Evolutionary conservation across 64 coral and sea anemone species (phyloP), one percentile per base, ranked within the genome.

Genomic region (Porites lutea): DNA sequence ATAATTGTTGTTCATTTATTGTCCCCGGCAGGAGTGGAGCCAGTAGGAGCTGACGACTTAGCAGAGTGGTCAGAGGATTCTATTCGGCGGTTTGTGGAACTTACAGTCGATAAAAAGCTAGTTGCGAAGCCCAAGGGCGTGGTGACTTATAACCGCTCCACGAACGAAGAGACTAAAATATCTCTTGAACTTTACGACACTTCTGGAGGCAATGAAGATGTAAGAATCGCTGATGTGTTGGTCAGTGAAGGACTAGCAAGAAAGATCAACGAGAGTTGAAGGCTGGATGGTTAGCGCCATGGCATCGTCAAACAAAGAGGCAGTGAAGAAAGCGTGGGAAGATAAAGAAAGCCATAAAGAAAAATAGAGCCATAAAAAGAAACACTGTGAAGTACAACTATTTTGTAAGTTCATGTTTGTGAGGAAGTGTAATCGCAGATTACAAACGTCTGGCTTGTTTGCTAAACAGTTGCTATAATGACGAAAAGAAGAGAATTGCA

Each of bases 41-140:
- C 79, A 6, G 46, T 55, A 0, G 82, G 82, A 51, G 54, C 54
- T 12, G 81, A 48, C 4, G 68, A 52, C 71, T 78, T 75, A 62
- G 72, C 23, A 2, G 59, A 79, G 49, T 92, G 91, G 91, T 78
- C 91, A 59, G n/a, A 87, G 13, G 82, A 92, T 22, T 82, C 91
- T 37, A 79, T 37, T 9, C 23, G 16, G 51, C 27, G 72, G 37
- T 87, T 92, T 78, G 72, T 58, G 58, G 82, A 92, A 16, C 58
- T 92, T 48, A 54, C 91, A 1, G 15, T 13, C 13, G 27, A 27
- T 9, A 92, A 92, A 51, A 92, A 79, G 23, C 59, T 92, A n/a
- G 91, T 92, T 18, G 81, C 72, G 21, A 52, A 84, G 11, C 75
- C 82, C 2, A 48, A 62, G 20, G 91, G 84, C 13, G 72, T 37